Conservation (phyloP, 2,888 invertebrate genomes). For the Polymixis flavicincta region DNA sequence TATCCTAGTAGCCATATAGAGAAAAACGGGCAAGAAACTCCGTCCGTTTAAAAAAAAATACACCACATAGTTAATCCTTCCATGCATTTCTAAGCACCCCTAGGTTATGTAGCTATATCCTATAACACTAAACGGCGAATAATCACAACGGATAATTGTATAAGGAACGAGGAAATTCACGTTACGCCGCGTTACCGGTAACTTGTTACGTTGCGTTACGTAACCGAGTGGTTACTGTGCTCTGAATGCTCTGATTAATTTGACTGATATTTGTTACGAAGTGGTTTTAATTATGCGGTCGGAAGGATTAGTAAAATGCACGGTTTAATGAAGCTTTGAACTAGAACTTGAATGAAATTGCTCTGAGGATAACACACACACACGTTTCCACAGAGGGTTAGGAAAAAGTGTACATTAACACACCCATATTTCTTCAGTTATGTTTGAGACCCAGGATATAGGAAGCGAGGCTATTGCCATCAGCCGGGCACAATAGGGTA, state of each 20-base stretch:
- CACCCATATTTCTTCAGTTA: too few species aligned
- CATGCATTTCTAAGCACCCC: slow-evolving; percentile 11
- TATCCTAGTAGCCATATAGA: too few species aligned
- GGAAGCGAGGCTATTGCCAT: too few species aligned
- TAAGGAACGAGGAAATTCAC: slow-evolving; percentile 59
- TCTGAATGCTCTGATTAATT: slow-evolving; percentile 47
- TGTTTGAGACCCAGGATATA: too few species aligned
- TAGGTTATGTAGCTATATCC: slow-evolving; percentile 21
- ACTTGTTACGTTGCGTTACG: slow-evolving; percentile 44
- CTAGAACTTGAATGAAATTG: neutral
- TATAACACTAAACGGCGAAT: slow-evolving; percentile 42
- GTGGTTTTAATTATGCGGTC: neutral
- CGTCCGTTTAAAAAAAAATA: neutral
- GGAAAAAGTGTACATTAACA: too few species aligned
- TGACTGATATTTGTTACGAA: slow-evolving; percentile 28
- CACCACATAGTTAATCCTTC: too few species aligned
- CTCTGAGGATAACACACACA: neutral
- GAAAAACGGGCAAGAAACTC: too few species aligned
- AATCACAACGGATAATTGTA: slow-evolving; percentile 55
- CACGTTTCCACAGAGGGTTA: too few species aligned
- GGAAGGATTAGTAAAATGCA: neutral
- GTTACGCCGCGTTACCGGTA: slow-evolving; percentile 48
- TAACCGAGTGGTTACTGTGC: slow-evolving; percentile 31
- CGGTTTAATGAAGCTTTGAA: neutral
- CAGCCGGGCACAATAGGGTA: too few species aligned